Conservation (phyloP, 2,888 invertebrate genomes). For the Lordiphosa fenestrarum region DNA sequence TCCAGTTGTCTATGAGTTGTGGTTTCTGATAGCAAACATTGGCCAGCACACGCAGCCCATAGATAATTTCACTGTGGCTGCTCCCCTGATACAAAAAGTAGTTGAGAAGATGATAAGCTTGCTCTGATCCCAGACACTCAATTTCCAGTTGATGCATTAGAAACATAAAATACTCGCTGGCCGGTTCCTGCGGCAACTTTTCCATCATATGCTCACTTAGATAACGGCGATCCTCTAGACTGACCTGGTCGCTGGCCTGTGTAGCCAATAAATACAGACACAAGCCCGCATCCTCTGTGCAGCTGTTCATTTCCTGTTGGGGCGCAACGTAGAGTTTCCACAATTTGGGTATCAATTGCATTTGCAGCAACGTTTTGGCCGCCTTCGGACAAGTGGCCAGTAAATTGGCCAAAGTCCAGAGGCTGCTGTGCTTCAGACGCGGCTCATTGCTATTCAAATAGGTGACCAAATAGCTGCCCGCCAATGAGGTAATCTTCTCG, state of each 20-base stretch:
- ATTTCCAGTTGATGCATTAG: conserved; percentile 61
- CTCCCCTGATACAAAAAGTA: conserved; percentile 34
- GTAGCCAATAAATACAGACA: conserved; percentile 65
- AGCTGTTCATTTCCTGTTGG: conserved; percentile 20
- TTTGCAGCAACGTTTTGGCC: conserved; percentile 61
- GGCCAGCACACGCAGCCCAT: conserved; percentile 60
- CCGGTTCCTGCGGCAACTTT: conserved; percentile 56
- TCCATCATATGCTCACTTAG: conserved; percentile 50
- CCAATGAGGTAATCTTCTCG: conserved; percentile 73
- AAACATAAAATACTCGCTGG: conserved; percentile 66
- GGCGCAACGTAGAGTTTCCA: conserved; percentile 60
- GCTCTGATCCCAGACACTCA: conserved; percentile 8
- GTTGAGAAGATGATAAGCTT: conserved; percentile 18
- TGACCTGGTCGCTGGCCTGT: conserved; percentile 33
- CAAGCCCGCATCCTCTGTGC: conserved; percentile 67
- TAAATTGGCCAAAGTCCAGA: conserved; percentile 78
- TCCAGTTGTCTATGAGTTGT: conserved; percentile 1
- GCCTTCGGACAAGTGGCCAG: conserved; percentile 69
- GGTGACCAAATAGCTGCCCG: conserved; percentile 77
- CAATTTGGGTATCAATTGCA: conserved; percentile 75
- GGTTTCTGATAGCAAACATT: conserved; percentile 55
- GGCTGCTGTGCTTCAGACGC: conserved; percentile 66
- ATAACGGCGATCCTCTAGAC: conserved; percentile 47
- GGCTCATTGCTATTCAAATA: conserved; percentile 67
- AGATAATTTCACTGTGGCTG: conserved; percentile 28